Conservation (phyloP, 2,888 invertebrate genomes). For the Germaria angustata region DNA sequence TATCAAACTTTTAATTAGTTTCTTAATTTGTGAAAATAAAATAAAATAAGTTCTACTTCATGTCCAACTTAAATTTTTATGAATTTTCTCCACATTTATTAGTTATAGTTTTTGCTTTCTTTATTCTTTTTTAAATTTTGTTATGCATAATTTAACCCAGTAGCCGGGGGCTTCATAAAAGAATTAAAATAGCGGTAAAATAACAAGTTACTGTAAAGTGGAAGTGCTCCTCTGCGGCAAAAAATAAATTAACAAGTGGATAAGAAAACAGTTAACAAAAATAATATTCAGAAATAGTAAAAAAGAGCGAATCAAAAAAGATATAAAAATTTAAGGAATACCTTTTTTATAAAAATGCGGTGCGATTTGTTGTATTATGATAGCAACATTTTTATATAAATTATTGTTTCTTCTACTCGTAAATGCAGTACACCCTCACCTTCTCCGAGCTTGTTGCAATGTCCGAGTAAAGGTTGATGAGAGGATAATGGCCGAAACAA, state of each 20-base stretch:
- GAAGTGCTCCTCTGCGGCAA: background rate
- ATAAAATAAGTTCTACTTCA: background rate
- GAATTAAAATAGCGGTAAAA: background rate
- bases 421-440: too few relatives aligned
- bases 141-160: constrained; percentile 54
- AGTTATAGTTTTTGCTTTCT: background rate
- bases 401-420: too few relatives aligned
- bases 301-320: background rate
- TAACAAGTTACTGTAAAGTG: constrained; percentile 34
- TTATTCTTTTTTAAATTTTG: constrained; percentile 21
- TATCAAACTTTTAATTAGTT: background rate
- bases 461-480: too few relatives aligned
- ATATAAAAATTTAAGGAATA: too few relatives aligned
- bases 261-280: background rate
- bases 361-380: too few relatives aligned
- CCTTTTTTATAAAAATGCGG: too few relatives aligned
- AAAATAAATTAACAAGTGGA: background rate
- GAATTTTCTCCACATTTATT: background rate
- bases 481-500: too few relatives aligned
- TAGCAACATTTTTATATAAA: too few relatives aligned
- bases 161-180: constrained; percentile 35
- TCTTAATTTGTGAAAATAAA: background rate
- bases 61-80: background rate
- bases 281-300: too few relatives aligned
- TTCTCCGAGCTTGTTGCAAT: too few relatives aligned